Percentiles rank a stretch among this genome's conserved stretches.
Evolutionary conservation across 2,888 invertebrate species (phyloP).

Genomic region (Artemia sinica): DNA sequence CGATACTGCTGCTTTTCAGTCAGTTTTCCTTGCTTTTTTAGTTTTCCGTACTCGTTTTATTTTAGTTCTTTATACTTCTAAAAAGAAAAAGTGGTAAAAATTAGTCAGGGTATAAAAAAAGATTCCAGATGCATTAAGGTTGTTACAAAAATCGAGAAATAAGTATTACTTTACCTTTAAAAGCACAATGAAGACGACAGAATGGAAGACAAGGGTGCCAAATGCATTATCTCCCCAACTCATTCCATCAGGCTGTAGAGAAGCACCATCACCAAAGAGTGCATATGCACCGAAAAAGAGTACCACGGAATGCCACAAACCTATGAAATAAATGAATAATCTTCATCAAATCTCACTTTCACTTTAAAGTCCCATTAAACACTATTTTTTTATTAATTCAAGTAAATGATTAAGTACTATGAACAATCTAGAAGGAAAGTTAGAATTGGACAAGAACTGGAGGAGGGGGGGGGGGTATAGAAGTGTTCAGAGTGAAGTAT

Average conservation of each 20-base stretch:
- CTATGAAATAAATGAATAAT: constrained; percentile 30
- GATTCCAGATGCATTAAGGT: background rate
- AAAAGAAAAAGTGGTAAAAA: too few species aligned
- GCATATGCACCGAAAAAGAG: constrained; percentile 40
- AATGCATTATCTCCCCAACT: constrained; percentile 37
- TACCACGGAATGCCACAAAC: constrained; percentile 45
- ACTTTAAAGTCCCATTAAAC: too few species aligned
- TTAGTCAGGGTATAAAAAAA: too few species aligned
- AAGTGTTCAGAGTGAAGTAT: background rate
- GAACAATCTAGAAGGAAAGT: too few species aligned
- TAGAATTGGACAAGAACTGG: too few species aligned
- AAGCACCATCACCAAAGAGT: constrained; percentile 25
- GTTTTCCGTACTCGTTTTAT: too few species aligned
- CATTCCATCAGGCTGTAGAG: constrained; percentile 25
- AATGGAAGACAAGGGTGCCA: constrained; percentile 43
- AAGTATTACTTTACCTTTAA: constrained; percentile 34
- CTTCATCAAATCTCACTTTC: too few species aligned
- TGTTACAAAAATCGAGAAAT: background rate
- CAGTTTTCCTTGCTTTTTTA: too few species aligned
- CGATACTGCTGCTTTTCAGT: too few species aligned
- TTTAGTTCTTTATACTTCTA: too few species aligned
- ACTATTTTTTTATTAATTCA: too few species aligned
- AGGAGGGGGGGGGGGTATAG: background rate
- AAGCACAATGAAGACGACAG: constrained; percentile 41
- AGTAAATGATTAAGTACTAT: too few species aligned